Conservation (phyloP, 2,113 vertebrate species). For the Herpetotheres cachinnans region DNA sequence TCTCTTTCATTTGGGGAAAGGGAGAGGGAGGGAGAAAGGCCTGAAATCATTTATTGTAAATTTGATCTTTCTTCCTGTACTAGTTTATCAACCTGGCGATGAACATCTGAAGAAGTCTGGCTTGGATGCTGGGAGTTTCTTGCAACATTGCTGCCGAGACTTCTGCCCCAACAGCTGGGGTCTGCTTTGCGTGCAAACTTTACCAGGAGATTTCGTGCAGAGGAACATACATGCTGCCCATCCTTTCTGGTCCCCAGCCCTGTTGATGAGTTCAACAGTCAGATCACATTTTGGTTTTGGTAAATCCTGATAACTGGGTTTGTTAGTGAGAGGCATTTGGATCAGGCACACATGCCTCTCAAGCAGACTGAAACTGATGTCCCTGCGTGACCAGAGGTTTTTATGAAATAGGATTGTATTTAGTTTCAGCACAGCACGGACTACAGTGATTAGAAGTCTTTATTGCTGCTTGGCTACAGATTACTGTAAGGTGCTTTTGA, state of each 20-base stretch:
- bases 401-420: neutral
- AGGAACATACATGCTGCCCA: neutral
- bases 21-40: neutral
- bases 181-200: neutral
- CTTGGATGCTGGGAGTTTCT: neutral
- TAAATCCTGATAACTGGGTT: neutral
- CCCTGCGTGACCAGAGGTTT: neutral
- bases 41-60: neutral
- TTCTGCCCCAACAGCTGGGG: neutral
- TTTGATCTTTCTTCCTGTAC: neutral
- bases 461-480: neutral
- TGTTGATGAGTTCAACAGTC: neutral
- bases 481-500: neutral
- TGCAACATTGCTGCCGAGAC: neutral
- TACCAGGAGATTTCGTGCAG: neutral
- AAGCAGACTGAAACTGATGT: neutral
- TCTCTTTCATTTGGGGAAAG: neutral
- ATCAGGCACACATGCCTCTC: neutral
- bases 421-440: neutral
- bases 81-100: conserved; percentile 69
- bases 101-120: conserved; percentile 57
- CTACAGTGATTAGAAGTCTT: neutral
- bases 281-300: neutral
- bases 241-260: neutral
- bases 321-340: neutral